Conservation (phyloP, 2,797 vertebrate species). For the Platalea minor region DNA sequence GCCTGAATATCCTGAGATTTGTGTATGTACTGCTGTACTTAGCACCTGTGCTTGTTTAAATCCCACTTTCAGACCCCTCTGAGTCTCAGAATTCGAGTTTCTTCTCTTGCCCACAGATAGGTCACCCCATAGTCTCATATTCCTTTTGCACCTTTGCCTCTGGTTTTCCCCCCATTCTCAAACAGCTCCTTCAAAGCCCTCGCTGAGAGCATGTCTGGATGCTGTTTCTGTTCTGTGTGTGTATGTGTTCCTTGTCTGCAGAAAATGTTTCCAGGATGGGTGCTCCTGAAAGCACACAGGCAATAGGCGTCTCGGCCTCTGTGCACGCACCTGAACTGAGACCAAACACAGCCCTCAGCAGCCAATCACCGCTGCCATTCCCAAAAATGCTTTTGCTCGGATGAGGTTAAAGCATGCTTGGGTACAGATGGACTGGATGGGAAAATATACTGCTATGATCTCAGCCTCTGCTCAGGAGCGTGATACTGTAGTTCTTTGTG, state of each 20-base stretch:
- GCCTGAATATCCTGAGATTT: background rate
- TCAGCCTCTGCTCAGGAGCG: background rate
- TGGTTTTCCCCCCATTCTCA: background rate
- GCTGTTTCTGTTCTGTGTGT: background rate
- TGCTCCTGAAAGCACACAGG: background rate
- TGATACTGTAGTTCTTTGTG: background rate
- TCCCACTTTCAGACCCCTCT: background rate
- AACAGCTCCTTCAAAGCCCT: background rate
- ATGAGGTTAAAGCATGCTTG: background rate
- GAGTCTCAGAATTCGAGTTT: background rate
- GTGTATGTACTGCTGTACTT: background rate
- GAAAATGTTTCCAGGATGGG: background rate
- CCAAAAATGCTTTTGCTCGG: background rate
- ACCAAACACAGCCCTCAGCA: background rate
- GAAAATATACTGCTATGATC: background rate
- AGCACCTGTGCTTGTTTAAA: background rate
- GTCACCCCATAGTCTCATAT: background rate
- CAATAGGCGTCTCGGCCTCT: background rate
- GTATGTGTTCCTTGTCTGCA: background rate
- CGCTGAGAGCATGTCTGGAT: background rate
- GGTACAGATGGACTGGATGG: background rate
- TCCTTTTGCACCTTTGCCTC: background rate
- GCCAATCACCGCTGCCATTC: background rate
- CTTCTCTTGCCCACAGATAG: background rate
- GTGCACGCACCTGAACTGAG: background rate